Percentiles rank a stretch among this genome's conserved stretches.
Conservation (phyloP, 2,113 vertebrate species). For the Laticauda laticaudata region DNA sequence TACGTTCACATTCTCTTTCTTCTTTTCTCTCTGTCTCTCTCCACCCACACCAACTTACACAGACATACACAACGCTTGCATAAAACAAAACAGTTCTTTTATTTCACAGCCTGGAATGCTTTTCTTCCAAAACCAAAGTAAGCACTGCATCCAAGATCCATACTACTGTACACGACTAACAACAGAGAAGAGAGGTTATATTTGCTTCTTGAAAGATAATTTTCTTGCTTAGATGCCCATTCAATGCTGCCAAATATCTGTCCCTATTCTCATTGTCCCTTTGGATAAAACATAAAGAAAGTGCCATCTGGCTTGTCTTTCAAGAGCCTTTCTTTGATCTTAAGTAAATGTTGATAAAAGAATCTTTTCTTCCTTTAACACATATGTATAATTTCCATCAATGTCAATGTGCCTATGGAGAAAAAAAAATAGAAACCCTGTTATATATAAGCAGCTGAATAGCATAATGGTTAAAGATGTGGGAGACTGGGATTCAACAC, state of each 20-base stretch:
- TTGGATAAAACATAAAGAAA: conserved; percentile 61
- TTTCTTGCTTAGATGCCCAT: conserved; percentile 52
- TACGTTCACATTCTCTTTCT: conserved; percentile 18
- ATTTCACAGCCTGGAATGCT: conserved; percentile 58
- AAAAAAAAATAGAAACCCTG: conserved; percentile 59
- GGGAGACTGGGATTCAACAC: background rate
- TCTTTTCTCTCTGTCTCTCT: background rate
- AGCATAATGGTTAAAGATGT: background rate
- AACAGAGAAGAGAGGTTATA: conserved; percentile 54
- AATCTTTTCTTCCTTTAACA: conserved; percentile 63
- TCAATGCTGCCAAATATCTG: conserved; percentile 58
- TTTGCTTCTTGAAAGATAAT: conserved; percentile 48
- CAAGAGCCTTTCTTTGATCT: conserved; percentile 68
- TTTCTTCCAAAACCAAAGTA: conserved; percentile 57
- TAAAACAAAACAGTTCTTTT: conserved; percentile 41
- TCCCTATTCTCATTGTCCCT: conserved; percentile 44
- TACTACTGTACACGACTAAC: conserved; percentile 22
- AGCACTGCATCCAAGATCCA: conserved; percentile 7
- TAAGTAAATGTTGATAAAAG: conserved; percentile 66
- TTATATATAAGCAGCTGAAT: conserved; percentile 19
- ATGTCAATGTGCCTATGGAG: conserved; percentile 61
- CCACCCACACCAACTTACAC: background rate
- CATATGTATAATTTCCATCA: conserved; percentile 68
- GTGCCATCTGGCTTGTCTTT: conserved; percentile 67
- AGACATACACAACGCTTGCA: background rate